Conservation (phyloP, 2,113 vertebrate species). For the Prinia subflava region DNA sequence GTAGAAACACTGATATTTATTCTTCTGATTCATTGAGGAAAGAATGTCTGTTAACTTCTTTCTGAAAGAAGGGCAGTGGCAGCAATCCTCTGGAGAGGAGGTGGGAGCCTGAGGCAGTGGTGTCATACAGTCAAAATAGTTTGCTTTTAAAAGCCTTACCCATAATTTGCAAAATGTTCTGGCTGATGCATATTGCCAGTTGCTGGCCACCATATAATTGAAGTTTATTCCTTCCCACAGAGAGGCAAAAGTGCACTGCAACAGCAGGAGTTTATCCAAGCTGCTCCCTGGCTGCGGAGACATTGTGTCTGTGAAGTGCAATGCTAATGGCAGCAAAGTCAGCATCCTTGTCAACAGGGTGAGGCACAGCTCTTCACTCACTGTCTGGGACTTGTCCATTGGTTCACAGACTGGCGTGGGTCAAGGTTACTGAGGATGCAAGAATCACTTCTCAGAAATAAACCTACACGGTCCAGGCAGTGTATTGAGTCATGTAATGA, state of each 20-base stretch:
- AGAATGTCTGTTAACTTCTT: not conserved
- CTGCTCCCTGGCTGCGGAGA: slow-evolving; percentile 77
- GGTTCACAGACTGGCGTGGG: not conserved
- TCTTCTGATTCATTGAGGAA: not conserved
- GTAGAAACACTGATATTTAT: not conserved
- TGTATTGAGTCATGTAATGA: not conserved
- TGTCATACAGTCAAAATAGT: not conserved
- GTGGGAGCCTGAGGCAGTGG: not conserved
- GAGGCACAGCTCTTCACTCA: not conserved
- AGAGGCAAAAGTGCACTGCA: slow-evolving; percentile 90
- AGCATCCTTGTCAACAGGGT: slow-evolving; percentile 89
- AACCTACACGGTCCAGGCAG: not conserved
- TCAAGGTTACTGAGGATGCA: not conserved
- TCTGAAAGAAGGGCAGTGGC: not conserved
- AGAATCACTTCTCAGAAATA: not conserved
- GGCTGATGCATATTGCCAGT: not conserved
- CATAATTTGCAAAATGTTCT: not conserved
- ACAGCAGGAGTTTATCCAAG: slow-evolving; percentile 80
- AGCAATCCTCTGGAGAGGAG: not conserved
- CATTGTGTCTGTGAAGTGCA: slow-evolving; percentile 86
- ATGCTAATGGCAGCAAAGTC: slow-evolving; percentile 85
- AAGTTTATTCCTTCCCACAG: slow-evolving; percentile 67
- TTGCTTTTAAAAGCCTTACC: not conserved
- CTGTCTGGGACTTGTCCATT: not conserved
- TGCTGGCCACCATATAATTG: not conserved